Base-by-base conservation (phyloP, 64 coral and sea anemone species). In the Exaiptasia diaphana region DNA sequence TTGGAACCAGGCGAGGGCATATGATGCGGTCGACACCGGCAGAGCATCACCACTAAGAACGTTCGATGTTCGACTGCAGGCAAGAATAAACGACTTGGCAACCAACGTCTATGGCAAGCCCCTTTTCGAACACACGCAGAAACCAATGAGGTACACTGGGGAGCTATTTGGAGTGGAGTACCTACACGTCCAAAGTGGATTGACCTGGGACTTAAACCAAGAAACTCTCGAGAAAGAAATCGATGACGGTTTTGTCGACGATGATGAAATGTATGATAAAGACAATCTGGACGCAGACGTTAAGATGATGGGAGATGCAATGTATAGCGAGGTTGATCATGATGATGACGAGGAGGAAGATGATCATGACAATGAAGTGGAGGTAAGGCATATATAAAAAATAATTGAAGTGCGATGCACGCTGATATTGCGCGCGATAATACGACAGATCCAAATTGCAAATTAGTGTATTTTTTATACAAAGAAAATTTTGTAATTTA, bases 121-220 rank as follows among this genome's bases (percentile, higher is more conserved):
- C 36, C 17, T 41, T 21, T 44, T 20, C 24, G 11, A 25, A 25
- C 11, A 41, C 41, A 24, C 7, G 10, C 36, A 37, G 13, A 30
- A 3, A 6, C 67, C 41, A 25, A 25, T 46, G 3, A 53, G 53
- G 56, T 87, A 87, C 40, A 68, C 83, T 2, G 73, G 83, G 30
- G 73, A 87, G 73, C 12, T 52, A 14, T 25, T 77, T 1, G 83
- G 60, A 11, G 27, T 87, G 1, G 73, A 77, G 18, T 87, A 77
- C 31, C 20, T 87, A 14, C 77, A 87, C 13, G 15, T 11, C 10
- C 83, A 87, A 30, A 87, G 71, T 9, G 83, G 83, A 10, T 64
- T 78, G 43, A 11, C 28, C 11, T 84, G 56, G 79, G 4, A 68
- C 12, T 52, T 12, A 59, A 40, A 1, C 0, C 25, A 70, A 2